phyloP scores from a whole-genome alignment of 1,140 invertebrate genomes.

The Drosophila pseudoananassae region DNA sequence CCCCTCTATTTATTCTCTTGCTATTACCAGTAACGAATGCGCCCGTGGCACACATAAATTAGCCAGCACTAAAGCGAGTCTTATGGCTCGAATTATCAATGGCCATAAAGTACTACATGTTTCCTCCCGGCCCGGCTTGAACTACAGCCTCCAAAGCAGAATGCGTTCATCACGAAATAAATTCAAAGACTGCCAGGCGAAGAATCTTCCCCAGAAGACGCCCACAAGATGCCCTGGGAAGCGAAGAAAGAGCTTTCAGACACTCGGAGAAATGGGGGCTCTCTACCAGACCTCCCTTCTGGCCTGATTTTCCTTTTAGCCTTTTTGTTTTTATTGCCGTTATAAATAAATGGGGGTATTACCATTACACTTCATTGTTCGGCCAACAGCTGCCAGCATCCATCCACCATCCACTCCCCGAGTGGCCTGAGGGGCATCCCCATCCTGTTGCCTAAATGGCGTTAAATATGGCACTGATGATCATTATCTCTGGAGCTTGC shows the following conservation, averaged over 20 bases:
- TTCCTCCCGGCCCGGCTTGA: conserved; percentile 42
- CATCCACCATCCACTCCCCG: not conserved
- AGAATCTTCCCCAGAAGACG: too few relatives aligned
- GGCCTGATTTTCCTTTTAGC: not conserved
- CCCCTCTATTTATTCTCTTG: conserved; percentile 23
- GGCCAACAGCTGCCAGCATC: conserved; percentile 10
- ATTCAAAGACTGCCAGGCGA: too few relatives aligned
- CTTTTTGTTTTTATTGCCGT: conserved; percentile 23
- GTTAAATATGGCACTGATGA: conserved; percentile 79
- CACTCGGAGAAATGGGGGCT: conserved; percentile 10
- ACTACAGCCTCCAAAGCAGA: conserved; percentile 46
- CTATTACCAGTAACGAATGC: conserved; percentile 20
- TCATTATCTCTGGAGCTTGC: conserved; percentile 59
- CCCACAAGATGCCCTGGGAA: conserved; percentile 70
- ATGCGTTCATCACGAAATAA: conserved; percentile 75
- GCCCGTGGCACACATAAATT: conserved; percentile 63
- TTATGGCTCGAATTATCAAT: conserved; percentile 74
- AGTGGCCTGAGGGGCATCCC: conserved; percentile 6
- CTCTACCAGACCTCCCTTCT: not conserved
- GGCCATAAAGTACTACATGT: conserved; percentile 75
- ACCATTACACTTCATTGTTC: conserved; percentile 77
- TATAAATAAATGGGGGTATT: conserved; percentile 78
- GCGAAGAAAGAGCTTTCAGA: not conserved
- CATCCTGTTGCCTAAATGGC: conserved; percentile 70
- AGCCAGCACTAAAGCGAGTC: conserved; percentile 62